Base-by-base conservation (phyloP, 2,888 invertebrate species). In the Nephrotoma flavescens region DNA sequence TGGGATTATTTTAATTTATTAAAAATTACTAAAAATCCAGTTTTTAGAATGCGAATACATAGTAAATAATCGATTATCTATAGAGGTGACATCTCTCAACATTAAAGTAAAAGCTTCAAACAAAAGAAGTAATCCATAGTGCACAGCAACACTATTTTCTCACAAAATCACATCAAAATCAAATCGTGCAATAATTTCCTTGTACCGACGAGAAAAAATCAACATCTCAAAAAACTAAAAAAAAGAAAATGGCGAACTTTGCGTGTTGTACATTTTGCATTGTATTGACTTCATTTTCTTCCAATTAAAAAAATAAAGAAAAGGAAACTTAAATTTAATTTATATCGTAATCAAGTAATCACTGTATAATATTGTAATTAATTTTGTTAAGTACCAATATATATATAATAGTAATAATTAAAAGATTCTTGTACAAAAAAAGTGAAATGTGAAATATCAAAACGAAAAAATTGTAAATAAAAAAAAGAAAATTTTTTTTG, bases 231-330 rank as follows among this genome's bases (percentile, higher is more conserved):
- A 44, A 85, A 87, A 88, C 87, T 88, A 88, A 86, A 86, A 45
- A 86, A 86, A 87, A 88, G 88, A 88, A 88, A 88, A 88, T 88
- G 88, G 88, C 88, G 88, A 88, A 87, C 88, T 88, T 88, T 88
- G 87, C 88, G 87, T 88, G 88, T 87, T 88, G 88, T 87, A 87
- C 87, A 87, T 86, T 87, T 88, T 88, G 86, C 88, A 87, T 87
- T 87, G 87, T 86, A 86, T 86, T 86, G 42, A 86, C 86, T 86
- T 52, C 57, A 57, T 86, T 86, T 86, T 86, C 52, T 41, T 41
- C 41, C 57, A 52, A 86, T 47, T 86, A 86, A 86, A 45, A 31
- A 86, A 52, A 41, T 7, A 86, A 52, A 86, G 71, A 71, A 71
- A 31, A 71, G 71, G 31, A 71, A 71, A 71, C 71, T 85, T 44